Percentiles rank a stretch among this genome's conserved stretches.
These are phyloP conservation scores for Saiga tatarica DNA, from an alignment of 2,113 vertebrate species.

Conservation along the genomic window DNA sequence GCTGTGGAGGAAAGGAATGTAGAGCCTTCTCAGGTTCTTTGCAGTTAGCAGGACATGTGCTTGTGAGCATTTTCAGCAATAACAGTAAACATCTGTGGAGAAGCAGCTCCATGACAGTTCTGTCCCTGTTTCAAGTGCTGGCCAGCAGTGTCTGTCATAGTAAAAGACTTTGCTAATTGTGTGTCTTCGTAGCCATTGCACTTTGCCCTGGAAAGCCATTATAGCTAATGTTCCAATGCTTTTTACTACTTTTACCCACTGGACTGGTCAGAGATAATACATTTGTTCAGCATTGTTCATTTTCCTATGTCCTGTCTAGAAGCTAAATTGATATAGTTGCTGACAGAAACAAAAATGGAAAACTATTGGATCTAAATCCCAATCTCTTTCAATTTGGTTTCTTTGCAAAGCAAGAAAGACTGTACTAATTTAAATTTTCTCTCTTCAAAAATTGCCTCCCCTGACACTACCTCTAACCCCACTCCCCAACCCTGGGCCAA, in stretches of 20 bases:
- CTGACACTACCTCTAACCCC: background rate
- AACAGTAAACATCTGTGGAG: background rate
- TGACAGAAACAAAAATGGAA: slow-evolving; percentile 34
- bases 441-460: background rate
- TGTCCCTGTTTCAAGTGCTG: background rate
- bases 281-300: slow-evolving; percentile 33
- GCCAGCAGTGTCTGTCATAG: slow-evolving; percentile 2
- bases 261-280: slow-evolving; percentile 35
- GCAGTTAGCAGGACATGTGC: background rate
- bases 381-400: background rate
- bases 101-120: background rate
- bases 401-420: background rate
- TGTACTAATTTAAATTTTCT: background rate
- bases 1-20: background rate
- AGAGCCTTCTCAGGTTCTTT: background rate
- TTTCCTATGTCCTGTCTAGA: slow-evolving; percentile 16
- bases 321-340: slow-evolving; percentile 27
- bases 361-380: background rate
- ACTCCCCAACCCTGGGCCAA: background rate
- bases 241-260: slow-evolving; percentile 49
- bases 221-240: slow-evolving; percentile 59
- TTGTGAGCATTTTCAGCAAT: background rate
- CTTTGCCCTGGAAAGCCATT: slow-evolving; percentile 58
- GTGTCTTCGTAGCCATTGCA: slow-evolving; percentile 5
- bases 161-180: slow-evolving; percentile 66